phyloP scores from a whole-genome alignment of 2,797 vertebrate genomes.

The Urosaurus nigricauda region DNA sequence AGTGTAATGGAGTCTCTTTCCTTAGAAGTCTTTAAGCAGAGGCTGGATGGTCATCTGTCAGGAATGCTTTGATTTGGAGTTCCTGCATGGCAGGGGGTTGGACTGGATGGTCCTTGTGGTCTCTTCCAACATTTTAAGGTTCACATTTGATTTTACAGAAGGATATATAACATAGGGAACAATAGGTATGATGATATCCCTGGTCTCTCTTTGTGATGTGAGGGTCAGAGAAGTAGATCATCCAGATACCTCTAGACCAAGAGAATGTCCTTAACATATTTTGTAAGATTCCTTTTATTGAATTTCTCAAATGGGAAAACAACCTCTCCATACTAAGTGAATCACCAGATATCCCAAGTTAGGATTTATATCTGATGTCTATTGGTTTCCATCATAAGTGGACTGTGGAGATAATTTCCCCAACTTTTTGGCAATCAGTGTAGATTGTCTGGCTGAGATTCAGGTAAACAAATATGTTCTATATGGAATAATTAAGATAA shows the following conservation, averaged over 20 bases:
- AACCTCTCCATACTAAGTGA: conserved; percentile 24
- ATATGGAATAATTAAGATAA: conserved; percentile 47
- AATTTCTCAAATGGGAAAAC: conserved; percentile 27
- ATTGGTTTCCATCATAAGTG: conserved; percentile 65
- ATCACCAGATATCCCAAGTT: conserved; percentile 33
- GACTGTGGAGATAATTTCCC: conserved; percentile 55
- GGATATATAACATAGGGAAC: conserved; percentile 36
- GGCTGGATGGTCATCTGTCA: no score
- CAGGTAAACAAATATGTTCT: conserved; percentile 58
- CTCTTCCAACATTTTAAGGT: no score
- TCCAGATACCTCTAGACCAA: not conserved
- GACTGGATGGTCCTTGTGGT: no score
- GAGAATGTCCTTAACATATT: conserved; percentile 2
- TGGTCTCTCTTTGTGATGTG: not conserved
- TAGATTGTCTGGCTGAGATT: conserved; percentile 57
- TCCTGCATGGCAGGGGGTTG: no score
- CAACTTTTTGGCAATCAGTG: conserved; percentile 50
- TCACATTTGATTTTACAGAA: conserved; percentile 41
- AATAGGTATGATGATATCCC: not conserved
- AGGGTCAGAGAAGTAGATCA: not conserved
- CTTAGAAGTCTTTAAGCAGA: no score
- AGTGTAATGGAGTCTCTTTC: no score
- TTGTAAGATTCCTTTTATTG: conserved; percentile 28
- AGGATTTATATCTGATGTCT: conserved; percentile 62
- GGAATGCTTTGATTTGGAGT: no score